Evolutionary conservation across 2,113 vertebrate genomes (phyloP).

Genomic region (Potamarius usumacintae): DNA sequence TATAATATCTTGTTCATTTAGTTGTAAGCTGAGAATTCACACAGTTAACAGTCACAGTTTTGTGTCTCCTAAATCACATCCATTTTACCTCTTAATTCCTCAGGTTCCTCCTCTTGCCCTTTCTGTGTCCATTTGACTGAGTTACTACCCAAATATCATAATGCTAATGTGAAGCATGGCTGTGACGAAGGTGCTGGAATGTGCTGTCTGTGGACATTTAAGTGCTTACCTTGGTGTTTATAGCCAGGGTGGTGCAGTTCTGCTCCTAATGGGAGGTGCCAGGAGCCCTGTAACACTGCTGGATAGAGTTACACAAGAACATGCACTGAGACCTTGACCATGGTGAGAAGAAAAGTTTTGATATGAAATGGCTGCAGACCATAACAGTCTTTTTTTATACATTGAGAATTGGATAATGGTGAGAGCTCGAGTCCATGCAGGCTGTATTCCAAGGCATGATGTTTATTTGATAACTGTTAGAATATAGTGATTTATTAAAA

Average conservation of each 20-base stretch:
- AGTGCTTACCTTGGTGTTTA: conserved; percentile 70
- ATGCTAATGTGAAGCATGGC: conserved; percentile 68
- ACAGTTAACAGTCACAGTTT: conserved; percentile 27
- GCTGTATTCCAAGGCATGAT: neutral
- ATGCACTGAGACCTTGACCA: conserved; percentile 49
- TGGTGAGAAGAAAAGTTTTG: neutral
- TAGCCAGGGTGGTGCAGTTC: conserved; percentile 68
- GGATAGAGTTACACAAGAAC: conserved; percentile 76
- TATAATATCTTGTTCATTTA: conserved; percentile 27
- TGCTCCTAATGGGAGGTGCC: conserved; percentile 71
- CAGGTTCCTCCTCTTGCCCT: conserved; percentile 54
- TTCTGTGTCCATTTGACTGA: conserved; percentile 53
- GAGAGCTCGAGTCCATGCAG: neutral
- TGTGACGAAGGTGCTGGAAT: conserved; percentile 81
- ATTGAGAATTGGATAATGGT: conserved; percentile 20
- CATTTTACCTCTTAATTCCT: conserved; percentile 56
- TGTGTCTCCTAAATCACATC: conserved; percentile 47
- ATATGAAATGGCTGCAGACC: conserved; percentile 3
- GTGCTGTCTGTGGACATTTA: conserved; percentile 70
- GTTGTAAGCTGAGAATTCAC: neutral
- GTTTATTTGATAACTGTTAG: neutral
- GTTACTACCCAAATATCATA: conserved; percentile 61
- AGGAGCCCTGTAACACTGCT: conserved; percentile 69
- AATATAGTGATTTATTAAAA: neutral
- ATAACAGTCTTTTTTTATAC: conserved; percentile 23